Evolutionary conservation across 2,113 vertebrate species (phyloP), one percentile per base, ranked within the genome.

Genomic region (Sceloporus tristichus): DNA sequence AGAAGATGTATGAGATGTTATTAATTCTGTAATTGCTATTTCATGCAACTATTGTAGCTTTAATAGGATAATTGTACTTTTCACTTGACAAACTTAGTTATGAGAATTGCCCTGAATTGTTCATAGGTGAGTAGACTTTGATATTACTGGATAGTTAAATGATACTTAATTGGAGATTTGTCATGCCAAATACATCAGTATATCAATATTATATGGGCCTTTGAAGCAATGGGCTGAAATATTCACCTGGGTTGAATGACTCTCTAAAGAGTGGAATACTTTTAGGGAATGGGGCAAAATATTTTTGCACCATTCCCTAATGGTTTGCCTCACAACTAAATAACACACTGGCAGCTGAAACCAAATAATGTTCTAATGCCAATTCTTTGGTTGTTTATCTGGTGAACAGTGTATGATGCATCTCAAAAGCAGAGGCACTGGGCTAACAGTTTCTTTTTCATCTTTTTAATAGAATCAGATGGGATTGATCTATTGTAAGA

Each of bases 281-380:
- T 78, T 54, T 40, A 38, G 27, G 13, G 48, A 29, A 78, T 78
- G 48, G 25, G 25, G 16, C 53, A 54, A 78, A 53, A 48, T 7
- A 48, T 48, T 48, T 48, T 48, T 48, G 48, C 48, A 48, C 48
- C 48, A 48, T 48, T 48, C 48, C 48, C 48, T 48, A 48, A 48
- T 48, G 48, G 76, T 93, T 94, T 92, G 19, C 87, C 66, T 90
- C 79, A 89, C 53, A 76, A 92, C 83, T 10, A 9, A 71, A 88
- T 85, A 91, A 93, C 92, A 4, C n/a, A 10, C 34, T 54, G 59
- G 27, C 40, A 88, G 80, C 56, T 90, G 74, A 87, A 92, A 62
- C 9, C 53, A 73, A 68, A 5, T 48, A 48, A 0, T 81, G 21
- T 9, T 88, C 23, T 92, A 54, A 53, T 88, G 77, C 21, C 71